These are phyloP conservation scores for Plebejus anna DNA, from an alignment of 2,888 invertebrate species.

Conservation along the genomic window DNA sequence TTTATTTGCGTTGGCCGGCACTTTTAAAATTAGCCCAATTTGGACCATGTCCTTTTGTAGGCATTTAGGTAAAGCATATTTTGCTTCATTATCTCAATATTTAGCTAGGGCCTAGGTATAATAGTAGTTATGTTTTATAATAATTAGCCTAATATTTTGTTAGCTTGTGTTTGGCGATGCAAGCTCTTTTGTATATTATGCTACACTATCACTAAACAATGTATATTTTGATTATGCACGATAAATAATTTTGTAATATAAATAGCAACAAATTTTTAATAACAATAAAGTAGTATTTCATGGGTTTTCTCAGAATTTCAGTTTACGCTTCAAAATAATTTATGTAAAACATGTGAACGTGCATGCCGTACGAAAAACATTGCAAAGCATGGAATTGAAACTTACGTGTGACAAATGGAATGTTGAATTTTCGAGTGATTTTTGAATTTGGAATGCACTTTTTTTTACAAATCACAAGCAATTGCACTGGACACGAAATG, in stretches of 20 bases:
- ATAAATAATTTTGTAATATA: no score
- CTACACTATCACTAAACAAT: not conserved
- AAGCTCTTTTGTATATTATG: not conserved
- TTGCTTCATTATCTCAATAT: not conserved
- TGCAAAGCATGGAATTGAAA: not conserved
- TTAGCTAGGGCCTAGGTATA: not conserved
- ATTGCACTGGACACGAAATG: slow-evolving; percentile 37
- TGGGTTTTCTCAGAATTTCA: not conserved
- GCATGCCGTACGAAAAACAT: not conserved
- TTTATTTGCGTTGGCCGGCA: no score
- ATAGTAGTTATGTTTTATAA: not conserved
- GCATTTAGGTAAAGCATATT: no score
- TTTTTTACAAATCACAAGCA: slow-evolving; percentile 32
- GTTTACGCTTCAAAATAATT: not conserved
- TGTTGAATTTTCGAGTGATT: slow-evolving; percentile 13
- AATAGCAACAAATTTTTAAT: not conserved
- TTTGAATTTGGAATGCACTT: slow-evolving; percentile 25
- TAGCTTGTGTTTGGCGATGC: not conserved
- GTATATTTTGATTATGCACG: no score
- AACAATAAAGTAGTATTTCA: not conserved
- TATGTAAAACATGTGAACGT: slow-evolving; percentile 15
- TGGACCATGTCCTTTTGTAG: no score
- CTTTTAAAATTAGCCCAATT: no score
- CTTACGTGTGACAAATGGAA: slow-evolving; percentile 23
- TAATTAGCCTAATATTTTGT: not conserved